These are phyloP conservation scores for Ganaspis sp. DNA, from an alignment of 1,140 invertebrate species.

Conservation along the genomic window DNA sequence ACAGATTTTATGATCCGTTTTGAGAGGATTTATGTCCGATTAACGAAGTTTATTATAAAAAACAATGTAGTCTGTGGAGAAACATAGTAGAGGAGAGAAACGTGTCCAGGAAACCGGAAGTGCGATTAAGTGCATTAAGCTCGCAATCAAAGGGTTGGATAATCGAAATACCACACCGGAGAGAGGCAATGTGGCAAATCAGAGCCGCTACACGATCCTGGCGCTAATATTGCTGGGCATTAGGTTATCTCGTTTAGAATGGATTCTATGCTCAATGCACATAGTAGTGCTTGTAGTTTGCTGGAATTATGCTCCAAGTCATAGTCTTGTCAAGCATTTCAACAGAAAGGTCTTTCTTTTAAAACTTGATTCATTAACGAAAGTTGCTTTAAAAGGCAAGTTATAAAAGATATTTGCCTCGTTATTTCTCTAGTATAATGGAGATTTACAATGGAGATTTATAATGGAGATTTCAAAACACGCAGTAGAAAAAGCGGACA, in stretches of 20 bases:
- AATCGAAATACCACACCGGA: constrained; percentile 47
- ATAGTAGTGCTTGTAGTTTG: not conserved
- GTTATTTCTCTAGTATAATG: no score
- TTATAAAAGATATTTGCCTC: no score
- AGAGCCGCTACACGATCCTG: constrained; percentile 39
- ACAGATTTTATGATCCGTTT: not conserved
- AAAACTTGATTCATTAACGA: no score
- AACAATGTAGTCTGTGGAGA: not conserved
- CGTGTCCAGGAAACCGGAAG: not conserved
- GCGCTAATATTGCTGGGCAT: constrained; percentile 64
- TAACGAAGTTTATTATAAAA: not conserved
- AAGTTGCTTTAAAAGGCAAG: no score
- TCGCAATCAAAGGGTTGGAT: constrained; percentile 56
- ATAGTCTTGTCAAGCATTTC: not conserved
- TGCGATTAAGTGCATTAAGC: constrained; percentile 50
- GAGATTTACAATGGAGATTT: no score
- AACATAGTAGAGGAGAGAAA: not conserved
- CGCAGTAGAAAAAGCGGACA: no score
- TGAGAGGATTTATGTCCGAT: not conserved
- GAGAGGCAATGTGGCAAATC: constrained; percentile 38
- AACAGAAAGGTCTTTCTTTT: not conserved
- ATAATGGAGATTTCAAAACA: no score
- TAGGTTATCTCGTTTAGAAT: constrained; percentile 61
- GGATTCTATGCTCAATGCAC: constrained; percentile 34
- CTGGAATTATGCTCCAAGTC: not conserved